Evolutionary conservation across 2,113 vertebrate species (phyloP).

Genomic region (Haemorhous mexicanus): DNA sequence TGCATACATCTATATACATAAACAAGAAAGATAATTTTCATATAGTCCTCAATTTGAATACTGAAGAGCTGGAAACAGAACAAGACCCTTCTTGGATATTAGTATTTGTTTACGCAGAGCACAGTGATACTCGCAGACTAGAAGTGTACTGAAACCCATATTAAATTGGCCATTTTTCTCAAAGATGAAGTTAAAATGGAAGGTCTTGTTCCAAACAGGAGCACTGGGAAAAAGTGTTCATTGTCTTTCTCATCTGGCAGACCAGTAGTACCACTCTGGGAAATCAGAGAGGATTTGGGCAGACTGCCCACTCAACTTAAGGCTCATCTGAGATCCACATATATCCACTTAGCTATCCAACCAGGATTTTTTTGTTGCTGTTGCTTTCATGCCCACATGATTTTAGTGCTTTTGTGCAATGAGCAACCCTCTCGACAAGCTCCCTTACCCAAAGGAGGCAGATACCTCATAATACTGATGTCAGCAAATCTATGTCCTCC

Average conservation of each 20-base stretch:
- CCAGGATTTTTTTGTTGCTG: background rate
- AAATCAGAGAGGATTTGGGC: constrained; percentile 54
- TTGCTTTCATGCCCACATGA: background rate
- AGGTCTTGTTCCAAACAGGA: constrained; percentile 5
- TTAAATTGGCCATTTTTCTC: constrained; percentile 17
- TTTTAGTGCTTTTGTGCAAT: constrained; percentile 15
- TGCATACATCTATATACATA: background rate
- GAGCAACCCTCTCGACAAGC: background rate
- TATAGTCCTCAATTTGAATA: background rate
- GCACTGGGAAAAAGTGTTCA: constrained; percentile 15
- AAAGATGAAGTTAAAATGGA: constrained; percentile 24
- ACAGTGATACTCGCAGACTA: background rate
- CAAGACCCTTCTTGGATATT: background rate
- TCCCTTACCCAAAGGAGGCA: background rate
- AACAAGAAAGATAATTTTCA: background rate
- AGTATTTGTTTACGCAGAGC: background rate
- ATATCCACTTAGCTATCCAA: background rate
- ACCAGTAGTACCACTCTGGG: constrained; percentile 35
- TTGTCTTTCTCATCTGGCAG: constrained; percentile 32
- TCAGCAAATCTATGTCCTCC: background rate
- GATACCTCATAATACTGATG: background rate
- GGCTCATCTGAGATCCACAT: constrained; percentile 42
- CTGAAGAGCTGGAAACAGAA: background rate
- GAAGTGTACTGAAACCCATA: background rate
- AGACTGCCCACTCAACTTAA: constrained; percentile 37